phyloP scores from a whole-genome alignment of 2,797 vertebrate genomes.

The Gambusia yucatana region DNA sequence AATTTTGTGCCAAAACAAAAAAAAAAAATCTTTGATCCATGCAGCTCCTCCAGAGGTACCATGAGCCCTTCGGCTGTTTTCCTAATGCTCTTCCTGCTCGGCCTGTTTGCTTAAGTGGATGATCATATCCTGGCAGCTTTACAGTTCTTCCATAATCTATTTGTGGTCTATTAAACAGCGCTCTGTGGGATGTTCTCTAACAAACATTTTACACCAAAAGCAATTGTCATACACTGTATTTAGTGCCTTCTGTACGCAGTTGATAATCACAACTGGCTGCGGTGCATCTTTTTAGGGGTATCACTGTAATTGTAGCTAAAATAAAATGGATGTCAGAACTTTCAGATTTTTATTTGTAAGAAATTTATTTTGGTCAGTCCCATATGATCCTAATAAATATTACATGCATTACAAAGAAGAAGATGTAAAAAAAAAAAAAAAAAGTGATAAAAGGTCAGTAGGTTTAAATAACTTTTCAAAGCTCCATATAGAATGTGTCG shows the following conservation, averaged over 20 bases:
- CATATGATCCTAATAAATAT: neutral
- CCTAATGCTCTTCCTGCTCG: neutral
- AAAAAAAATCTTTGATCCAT: neutral
- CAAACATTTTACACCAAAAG: neutral
- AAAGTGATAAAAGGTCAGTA: neutral
- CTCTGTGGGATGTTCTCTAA: neutral
- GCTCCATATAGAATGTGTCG: neutral
- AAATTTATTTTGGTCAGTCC: neutral
- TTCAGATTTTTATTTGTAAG: neutral
- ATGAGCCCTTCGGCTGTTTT: neutral
- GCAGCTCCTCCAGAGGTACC: conserved; percentile 2
- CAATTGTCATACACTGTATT: neutral
- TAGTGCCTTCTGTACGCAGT: neutral
- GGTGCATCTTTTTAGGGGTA: neutral
- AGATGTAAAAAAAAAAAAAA: neutral
- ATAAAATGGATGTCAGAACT: neutral
- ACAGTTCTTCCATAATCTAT: neutral
- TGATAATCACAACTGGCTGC: neutral
- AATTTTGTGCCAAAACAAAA: neutral
- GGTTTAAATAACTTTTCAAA: neutral
- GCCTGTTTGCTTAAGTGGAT: neutral
- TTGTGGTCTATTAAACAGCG: neutral
- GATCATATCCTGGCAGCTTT: neutral
- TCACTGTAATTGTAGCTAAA: neutral
- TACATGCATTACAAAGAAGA: neutral